These are phyloP conservation scores for Caenorhabditis tropicalis DNA, from an alignment of 1,140 invertebrate genomes.

Conservation along the genomic window DNA sequence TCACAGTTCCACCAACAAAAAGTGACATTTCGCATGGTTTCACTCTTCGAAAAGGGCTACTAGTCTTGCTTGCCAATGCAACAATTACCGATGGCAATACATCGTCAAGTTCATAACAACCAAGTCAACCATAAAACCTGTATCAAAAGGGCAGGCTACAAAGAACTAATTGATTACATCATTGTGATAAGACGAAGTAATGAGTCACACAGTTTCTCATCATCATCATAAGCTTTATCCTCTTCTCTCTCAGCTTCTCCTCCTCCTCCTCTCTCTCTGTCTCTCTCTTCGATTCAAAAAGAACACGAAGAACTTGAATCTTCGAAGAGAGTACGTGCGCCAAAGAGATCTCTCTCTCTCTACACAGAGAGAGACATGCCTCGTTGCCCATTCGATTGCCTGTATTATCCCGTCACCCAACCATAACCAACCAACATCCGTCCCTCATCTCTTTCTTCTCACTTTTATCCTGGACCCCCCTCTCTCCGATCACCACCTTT, in stretches of 20 bases:
- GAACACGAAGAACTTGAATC: slow-evolving; percentile 20
- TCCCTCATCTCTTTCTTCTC: not conserved
- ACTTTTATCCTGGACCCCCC: not conserved
- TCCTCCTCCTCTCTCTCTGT: not conserved
- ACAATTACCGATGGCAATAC: too few relatives aligned
- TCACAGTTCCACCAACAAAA: too few relatives aligned
- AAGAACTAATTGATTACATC: too few relatives aligned
- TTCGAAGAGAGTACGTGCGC: not conserved
- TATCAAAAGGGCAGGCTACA: too few relatives aligned
- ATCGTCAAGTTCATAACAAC: too few relatives aligned
- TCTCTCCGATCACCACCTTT: too few relatives aligned
- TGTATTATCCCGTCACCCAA: slow-evolving; percentile 22
- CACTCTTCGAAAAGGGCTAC: too few relatives aligned
- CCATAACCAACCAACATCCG: slow-evolving; percentile 35
- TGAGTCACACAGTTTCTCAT: too few relatives aligned
- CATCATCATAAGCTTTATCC: not conserved
- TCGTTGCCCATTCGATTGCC: slow-evolving; percentile 36
- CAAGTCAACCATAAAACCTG: too few relatives aligned
- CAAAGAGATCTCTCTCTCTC: not conserved
- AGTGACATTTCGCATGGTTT: too few relatives aligned
- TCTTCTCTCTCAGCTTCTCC: not conserved
- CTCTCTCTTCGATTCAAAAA: not conserved
- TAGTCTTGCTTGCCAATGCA: too few relatives aligned
- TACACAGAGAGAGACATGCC: slow-evolving; percentile 17
- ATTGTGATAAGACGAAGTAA: too few relatives aligned